Evolutionary conservation across 1,140 invertebrate genomes (phyloP), one percentile per base, ranked within the genome.

Genomic region (Hyles vespertilio): DNA sequence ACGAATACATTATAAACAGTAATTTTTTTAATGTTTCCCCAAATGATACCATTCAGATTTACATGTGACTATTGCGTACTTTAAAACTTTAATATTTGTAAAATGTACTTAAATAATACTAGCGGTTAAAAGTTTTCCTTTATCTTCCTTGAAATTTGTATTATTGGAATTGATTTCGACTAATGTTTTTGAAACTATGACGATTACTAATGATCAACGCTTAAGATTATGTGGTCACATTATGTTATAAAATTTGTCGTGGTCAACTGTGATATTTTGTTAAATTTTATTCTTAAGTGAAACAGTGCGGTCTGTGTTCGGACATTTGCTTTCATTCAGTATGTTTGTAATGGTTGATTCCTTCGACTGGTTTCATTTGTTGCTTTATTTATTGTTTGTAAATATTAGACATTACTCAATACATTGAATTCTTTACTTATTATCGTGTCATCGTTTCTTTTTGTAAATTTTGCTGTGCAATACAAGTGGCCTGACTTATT

Each of bases 241-340:
- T 33, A 7, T 54, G 67, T 67, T 74, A 77, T 79, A 77, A 66
- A 79, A 65, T 81, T 77, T 83, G 79, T 87, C 84, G 84, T 88
- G 79, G 84, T 84, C 78, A 84, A 80, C 85, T 89, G 85, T 89
- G 85, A 89, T 89, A 89, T 89, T 89, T 87, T 86, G 82, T 89
- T 89, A 86, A 87, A 88, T 81, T 81, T 88, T 80, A 84, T 87
- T 88, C 74, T 77, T 84, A 83, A 81, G 76, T 74, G 75, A 73
- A 70, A 75, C 70, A 74, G 63, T 61, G 61, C 57, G 58, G 75
- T 72, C 79, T 75, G 64, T 67, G 70, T 75, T 81, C 70, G 58
- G 65, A 70, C 69, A 68, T 63, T 69, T 71, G 69, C 69, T 67
- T 69, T 72, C 62, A 61, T 58, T 52, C 45, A 62, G 67, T 72